Evolutionary conservation across 1,140 invertebrate genomes (phyloP).

Genomic region (Anthonomus grandis): DNA sequence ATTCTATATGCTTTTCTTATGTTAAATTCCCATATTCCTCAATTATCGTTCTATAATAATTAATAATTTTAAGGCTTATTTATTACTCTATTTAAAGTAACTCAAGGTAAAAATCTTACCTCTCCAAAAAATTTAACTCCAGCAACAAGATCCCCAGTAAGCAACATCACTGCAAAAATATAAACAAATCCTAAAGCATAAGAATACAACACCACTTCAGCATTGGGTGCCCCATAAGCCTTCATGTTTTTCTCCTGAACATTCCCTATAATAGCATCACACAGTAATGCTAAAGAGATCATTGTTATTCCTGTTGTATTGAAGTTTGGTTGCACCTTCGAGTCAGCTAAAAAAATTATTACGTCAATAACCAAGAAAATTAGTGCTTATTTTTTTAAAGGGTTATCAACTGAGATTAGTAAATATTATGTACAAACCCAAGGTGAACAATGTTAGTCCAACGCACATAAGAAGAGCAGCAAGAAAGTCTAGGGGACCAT

Average conservation of each 20-base stretch:
- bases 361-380: no score
- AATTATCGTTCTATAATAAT: no score
- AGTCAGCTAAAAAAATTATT: conserved; percentile 87
- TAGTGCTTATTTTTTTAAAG: no score
- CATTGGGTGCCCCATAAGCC: conserved; percentile 74
- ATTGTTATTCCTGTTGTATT: conserved; percentile 77
- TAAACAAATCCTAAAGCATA: conserved; percentile 87
- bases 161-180: conserved; percentile 70
- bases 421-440: conserved; percentile 53
- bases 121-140: conserved; percentile 75
- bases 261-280: conserved; percentile 94
- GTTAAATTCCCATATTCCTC: no score
- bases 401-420: no score
- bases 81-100: no score
- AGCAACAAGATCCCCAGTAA: conserved; percentile 70
- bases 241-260: conserved; percentile 95
- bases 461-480: conserved; percentile 86
- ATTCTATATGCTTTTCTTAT: no score
- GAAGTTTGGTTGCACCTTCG: conserved; percentile 84
- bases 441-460: conserved; percentile 87
- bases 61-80: no score
- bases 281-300: conserved; percentile 83
- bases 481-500: conserved; percentile 77
- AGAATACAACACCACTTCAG: conserved; percentile 91
- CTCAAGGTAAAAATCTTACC: no score